Evolutionary conservation across 2,797 vertebrate species (phyloP).

Genomic region (Crax fasciolata): DNA sequence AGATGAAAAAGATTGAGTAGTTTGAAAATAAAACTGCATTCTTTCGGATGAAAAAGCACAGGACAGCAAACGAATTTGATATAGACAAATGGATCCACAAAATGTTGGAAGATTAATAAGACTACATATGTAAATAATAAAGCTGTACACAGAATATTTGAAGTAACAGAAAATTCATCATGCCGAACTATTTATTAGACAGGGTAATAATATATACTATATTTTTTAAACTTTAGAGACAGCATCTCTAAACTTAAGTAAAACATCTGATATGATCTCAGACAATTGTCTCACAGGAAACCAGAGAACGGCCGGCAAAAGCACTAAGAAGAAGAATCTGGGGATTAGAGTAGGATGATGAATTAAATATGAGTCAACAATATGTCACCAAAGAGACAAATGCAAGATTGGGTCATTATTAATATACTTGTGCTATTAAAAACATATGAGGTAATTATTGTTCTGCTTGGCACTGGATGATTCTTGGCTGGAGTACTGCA

Average conservation of each 20-base stretch:
- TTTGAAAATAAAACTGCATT: neutral
- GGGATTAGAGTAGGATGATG: constrained; percentile 24
- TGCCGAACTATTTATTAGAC: constrained; percentile 34
- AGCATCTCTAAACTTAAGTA: constrained; percentile 46
- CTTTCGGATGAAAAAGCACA: neutral
- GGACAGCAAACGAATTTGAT: neutral
- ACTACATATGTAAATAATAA: constrained; percentile 41
- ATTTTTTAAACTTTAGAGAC: constrained; percentile 51
- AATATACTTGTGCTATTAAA: constrained; percentile 37
- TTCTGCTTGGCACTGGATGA: constrained; percentile 1
- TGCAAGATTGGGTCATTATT: constrained; percentile 38
- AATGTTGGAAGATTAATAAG: neutral
- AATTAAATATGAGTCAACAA: constrained; percentile 65
- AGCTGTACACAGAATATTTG: neutral
- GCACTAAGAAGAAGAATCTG: constrained; percentile 25
- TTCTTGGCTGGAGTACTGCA: constrained; percentile 22
- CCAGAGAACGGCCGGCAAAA: neutral
- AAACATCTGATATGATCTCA: constrained; percentile 67
- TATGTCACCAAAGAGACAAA: constrained; percentile 55
- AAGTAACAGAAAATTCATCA: constrained; percentile 49
- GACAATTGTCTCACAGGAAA: constrained; percentile 55
- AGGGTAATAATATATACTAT: neutral
- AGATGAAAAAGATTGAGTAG: neutral
- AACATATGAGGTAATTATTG: constrained; percentile 57
- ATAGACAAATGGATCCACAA: neutral